Conservation (phyloP, 2,797 vertebrate species). For the Todus mexicanus region DNA sequence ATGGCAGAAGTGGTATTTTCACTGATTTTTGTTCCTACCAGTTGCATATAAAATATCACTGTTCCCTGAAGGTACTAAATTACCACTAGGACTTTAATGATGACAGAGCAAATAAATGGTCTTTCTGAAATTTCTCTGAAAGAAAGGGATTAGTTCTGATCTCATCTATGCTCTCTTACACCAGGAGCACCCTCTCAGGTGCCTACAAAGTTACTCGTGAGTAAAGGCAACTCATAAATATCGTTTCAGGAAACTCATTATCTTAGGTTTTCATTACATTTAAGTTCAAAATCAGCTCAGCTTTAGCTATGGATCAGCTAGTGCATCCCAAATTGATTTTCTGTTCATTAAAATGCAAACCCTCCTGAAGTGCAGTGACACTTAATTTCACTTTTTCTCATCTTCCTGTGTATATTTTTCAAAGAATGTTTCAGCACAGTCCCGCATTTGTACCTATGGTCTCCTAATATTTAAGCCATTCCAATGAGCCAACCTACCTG, state of each 20-base stretch:
- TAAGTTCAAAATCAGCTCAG: neutral
- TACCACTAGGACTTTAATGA: neutral
- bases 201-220: neutral
- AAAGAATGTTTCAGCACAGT: neutral
- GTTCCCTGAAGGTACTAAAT: neutral
- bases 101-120: neutral
- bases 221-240: neutral
- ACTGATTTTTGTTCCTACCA: neutral
- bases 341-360: conserved; percentile 10
- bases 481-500: neutral
- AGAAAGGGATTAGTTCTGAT: neutral
- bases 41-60: neutral
- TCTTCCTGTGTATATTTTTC: neutral
- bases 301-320: neutral
- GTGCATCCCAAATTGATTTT: neutral
- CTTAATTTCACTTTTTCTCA: neutral
- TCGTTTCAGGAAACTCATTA: neutral
- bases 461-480: neutral
- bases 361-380: neutral
- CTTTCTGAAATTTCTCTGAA: neutral
- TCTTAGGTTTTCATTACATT: neutral
- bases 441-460: neutral
- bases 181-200: neutral
- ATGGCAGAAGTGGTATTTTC: neutral
- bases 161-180: neutral